Evolutionary conservation across 2,113 vertebrate species (phyloP), one percentile per base, ranked within the genome.

Genomic region (Callaeas wilsoni): DNA sequence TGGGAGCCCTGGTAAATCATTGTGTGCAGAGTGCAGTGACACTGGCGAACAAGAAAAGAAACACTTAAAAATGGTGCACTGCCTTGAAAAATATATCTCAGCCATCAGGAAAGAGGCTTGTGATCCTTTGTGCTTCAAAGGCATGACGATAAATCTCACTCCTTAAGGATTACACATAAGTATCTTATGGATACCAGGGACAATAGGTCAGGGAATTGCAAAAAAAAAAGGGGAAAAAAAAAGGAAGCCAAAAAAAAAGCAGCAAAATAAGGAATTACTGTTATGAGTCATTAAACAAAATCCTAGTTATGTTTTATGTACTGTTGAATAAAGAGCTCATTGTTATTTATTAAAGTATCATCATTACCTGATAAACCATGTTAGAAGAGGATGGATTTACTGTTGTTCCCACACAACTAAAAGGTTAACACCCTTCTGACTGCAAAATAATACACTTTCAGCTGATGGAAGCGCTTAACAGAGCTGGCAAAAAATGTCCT

Each of bases 231-330:
- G n/a, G n/a, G n/a, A n/a, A n/a, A n/a, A n/a, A n/a, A n/a, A n/a
- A n/a, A n/a, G n/a, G n/a, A n/a, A n/a, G n/a, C n/a, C 13, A 16
- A 68, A 32, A 52, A 37, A 35, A 39, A 27, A 0, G 1, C 20
- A 70, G 19, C 25, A 94, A 91, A 89, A 85, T 82, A 83, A 92
- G 49, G 62, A 88, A 97, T 94, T 82, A 70, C 85, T 69, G 93
- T 70, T 95, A 94, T 87, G 96, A 97, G 70, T 89, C 96, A 97
- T 97, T 97, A 95, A 96, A 91, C 97, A 97, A 96, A 97, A 97
- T 97, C 96, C 96, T 98, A 94, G 97, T 97, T 97, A 97, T 80
- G 67, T 94, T 97, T 97, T 97, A 97, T 97, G 97, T 97, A 86
- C 68, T 97, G 91, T 91, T 97, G 94, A 96, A 96, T 94, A 96